Percentiles rank a stretch among this genome's conserved stretches.
Conservation (phyloP, 2,797 vertebrate species). For the Sebastolobus alascanus region DNA sequence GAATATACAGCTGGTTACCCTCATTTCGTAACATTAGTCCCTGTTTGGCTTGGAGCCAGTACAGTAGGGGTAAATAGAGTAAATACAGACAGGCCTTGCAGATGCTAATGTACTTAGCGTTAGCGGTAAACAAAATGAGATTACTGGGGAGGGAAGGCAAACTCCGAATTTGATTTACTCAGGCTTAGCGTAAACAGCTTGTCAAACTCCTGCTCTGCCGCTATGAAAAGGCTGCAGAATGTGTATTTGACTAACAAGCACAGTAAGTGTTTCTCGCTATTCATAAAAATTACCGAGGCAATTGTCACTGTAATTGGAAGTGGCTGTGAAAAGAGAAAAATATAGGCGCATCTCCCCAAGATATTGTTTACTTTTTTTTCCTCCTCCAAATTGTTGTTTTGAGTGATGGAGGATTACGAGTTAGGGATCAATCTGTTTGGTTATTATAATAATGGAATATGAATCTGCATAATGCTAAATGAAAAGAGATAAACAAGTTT, state of each 20-base stretch:
- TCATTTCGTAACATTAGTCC: conserved; percentile 71
- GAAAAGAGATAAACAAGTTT: conserved; percentile 54
- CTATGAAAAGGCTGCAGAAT: conserved; percentile 69
- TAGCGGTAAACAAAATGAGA: conserved; percentile 86
- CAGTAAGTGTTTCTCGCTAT: conserved; percentile 66
- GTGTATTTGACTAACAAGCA: conserved; percentile 79
- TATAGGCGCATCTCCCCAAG: conserved; percentile 33
- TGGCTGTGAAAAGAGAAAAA: conserved; percentile 47
- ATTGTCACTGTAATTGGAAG: conserved; percentile 76
- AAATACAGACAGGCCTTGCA: conserved; percentile 79
- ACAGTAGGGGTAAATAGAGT: conserved; percentile 78
- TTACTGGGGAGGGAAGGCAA: conserved; percentile 80
- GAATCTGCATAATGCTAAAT: conserved; percentile 50
- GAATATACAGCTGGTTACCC: conserved; percentile 78
- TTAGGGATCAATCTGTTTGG: conserved; percentile 40
- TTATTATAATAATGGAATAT: conserved; percentile 51
- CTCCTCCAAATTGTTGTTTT: conserved; percentile 32
- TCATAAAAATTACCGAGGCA: conserved; percentile 71
- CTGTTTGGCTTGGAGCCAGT: conserved; percentile 72
- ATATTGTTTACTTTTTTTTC: conserved; percentile 45
- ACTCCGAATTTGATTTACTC: conserved; percentile 84
- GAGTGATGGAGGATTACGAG: conserved; percentile 66
- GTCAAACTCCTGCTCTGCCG: conserved; percentile 79
- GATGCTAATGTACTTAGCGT: conserved; percentile 82
- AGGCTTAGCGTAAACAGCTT: conserved; percentile 85